A percentile compares a stretch with the other conserved stretches of the same genome.
Evolutionary conservation across 1,140 invertebrate genomes (phyloP).

Genomic region (Camponotus pennsylvanicus): DNA sequence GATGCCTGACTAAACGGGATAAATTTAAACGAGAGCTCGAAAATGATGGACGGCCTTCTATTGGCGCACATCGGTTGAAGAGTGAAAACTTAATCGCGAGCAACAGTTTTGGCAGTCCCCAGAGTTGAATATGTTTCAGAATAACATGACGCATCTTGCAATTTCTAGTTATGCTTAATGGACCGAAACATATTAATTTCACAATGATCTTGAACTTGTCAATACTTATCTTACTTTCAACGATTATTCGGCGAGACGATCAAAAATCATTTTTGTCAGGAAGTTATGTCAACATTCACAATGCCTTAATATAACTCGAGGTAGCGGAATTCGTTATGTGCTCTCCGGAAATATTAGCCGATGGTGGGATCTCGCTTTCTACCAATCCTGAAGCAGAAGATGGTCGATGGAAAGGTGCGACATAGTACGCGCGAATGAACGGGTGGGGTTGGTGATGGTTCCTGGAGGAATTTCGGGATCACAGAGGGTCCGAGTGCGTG

Average conservation of each 20-base stretch:
- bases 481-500: constrained; percentile 19
- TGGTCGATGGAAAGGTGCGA: constrained; percentile 67
- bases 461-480: constrained; percentile 80
- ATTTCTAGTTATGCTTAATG: constrained; percentile 11
- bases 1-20: constrained; percentile 64
- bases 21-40: constrained; percentile 68
- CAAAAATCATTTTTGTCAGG: constrained; percentile 53
- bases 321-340: constrained; percentile 62
- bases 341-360: constrained; percentile 50
- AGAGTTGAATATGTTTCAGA: constrained; percentile 11
- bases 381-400: constrained; percentile 76
- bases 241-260: constrained; percentile 31
- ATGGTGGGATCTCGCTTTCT: constrained; percentile 72
- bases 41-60: constrained; percentile 68
- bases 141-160: constrained; percentile 39
- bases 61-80: constrained; percentile 36
- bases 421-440: constrained; percentile 24
- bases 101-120: neutral
- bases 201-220: constrained; percentile 33
- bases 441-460: constrained; percentile 66
- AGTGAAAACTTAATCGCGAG: constrained; percentile 64
- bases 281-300: constrained; percentile 63
- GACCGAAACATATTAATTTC: constrained; percentile 6
- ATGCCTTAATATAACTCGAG: constrained; percentile 79
- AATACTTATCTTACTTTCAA: neutral